Base-by-base conservation (phyloP, 2,797 vertebrate genomes). In the Onychomys torridus region DNA sequence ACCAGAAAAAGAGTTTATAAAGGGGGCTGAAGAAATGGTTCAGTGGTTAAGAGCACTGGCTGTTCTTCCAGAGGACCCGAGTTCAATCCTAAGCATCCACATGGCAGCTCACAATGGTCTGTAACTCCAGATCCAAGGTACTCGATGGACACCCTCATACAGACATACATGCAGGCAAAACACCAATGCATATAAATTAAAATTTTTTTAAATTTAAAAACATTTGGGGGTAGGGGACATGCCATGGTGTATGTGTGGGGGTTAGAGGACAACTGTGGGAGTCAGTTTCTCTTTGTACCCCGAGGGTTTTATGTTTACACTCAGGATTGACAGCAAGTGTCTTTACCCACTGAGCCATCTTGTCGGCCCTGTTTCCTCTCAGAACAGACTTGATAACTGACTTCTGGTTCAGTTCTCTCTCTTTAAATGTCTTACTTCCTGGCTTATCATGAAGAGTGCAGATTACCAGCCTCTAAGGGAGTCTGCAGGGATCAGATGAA, bases 341-440 rank as follows among this genome's bases (percentile, higher is more conserved):
- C 67, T 57, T 32, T 59, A 8, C 25, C 69, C n/a, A 73, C 9
- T 17, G 49, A 73, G 9, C n/a, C n/a, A 21, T 29, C 49, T 43
- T 32, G 17, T 16, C 19, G 49, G 85, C 14, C 67, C 67, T 25
- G 7, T 75, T 43, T 73, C 85, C 27, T 75, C n/a, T 75, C 16
- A 16, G 52, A 88, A 88, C 27, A 14, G 37, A 73, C 27, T 29
- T 29, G 73, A 27, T 43, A n/a, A 17, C 32, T 4, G 1, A 27
- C 10, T 61, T 52, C 49, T 12, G 29, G 43, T 11, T 40, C 84
- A 13, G 49, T 12, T 92, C 57, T 85, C 92, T 84, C 90, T 77
- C 21, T 67, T 92, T 95, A 63, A 93, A 87, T 2, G 11, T 52
- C 89, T 97, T 59, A 75, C 73, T 90, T 84, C 43, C 71, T 73